Evolutionary conservation across 2,888 invertebrate genomes (phyloP).

Genomic region (Cheilosia impressa): DNA sequence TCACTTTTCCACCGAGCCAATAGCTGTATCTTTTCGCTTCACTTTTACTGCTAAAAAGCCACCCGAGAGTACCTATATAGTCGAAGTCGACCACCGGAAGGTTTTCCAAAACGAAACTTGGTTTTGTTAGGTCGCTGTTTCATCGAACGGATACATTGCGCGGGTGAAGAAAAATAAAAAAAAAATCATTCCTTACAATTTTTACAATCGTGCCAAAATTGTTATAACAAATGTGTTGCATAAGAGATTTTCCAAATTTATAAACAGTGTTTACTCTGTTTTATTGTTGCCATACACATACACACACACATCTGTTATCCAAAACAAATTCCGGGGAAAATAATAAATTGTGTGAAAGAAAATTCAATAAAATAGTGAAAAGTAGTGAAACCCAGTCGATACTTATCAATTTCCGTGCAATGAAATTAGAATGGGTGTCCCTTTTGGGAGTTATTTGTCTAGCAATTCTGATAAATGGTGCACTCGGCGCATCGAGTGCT

Average conservation of each 20-base stretch:
- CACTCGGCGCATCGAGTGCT: slow-evolving; percentile 74
- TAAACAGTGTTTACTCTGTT: not conserved
- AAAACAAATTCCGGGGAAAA: slow-evolving; percentile 11
- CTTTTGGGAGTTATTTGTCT: slow-evolving; percentile 57
- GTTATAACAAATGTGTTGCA: slow-evolving; percentile 35
- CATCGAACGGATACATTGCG: slow-evolving; percentile 72
- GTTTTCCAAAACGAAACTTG: slow-evolving; percentile 62
- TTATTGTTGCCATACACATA: not conserved
- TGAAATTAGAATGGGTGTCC: slow-evolving; percentile 64
- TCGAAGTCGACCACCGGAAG: slow-evolving; percentile 58
- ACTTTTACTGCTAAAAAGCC: slow-evolving; percentile 54
- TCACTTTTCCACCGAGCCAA: slow-evolving; percentile 32
- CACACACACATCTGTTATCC: not conserved
- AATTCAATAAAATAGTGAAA: slow-evolving; percentile 1
- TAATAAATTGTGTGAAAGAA: slow-evolving; percentile 13
- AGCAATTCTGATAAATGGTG: slow-evolving; percentile 65
- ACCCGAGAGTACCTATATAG: slow-evolving; percentile 61
- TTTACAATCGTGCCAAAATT: slow-evolving; percentile 11
- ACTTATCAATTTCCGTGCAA: slow-evolving; percentile 47
- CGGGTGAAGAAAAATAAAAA: slow-evolving; percentile 58
- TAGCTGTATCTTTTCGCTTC: slow-evolving; percentile 6
- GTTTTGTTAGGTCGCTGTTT: slow-evolving; percentile 66
- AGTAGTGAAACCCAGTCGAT: slow-evolving; percentile 23
- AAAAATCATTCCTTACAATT: slow-evolving; percentile 33
- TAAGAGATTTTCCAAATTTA: not conserved